These are phyloP conservation scores for Oedothorax gibbosus DNA, from an alignment of 1,140 invertebrate genomes.

Conservation along the genomic window DNA sequence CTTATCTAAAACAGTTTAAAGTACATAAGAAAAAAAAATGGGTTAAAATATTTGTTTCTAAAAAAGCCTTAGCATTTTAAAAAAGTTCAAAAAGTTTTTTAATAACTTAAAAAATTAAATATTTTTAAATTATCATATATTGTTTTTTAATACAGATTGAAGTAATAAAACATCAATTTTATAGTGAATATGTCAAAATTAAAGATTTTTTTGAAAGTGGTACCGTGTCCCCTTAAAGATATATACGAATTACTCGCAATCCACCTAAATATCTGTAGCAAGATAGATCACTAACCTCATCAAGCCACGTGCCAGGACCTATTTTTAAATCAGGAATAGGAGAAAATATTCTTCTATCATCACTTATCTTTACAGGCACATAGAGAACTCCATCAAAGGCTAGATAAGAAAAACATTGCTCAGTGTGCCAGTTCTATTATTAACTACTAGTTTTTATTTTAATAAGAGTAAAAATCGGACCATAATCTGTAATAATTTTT, in stretches of 20 bases:
- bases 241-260: constrained; percentile 25
- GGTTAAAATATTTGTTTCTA: too few species aligned
- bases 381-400: constrained; percentile 52
- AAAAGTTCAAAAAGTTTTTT: too few species aligned
- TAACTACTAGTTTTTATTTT: constrained; percentile 15
- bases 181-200: too few species aligned
- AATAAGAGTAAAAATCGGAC: not conserved
- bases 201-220: too few species aligned
- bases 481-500: not conserved
- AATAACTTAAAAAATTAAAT: too few species aligned
- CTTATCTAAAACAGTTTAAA: too few species aligned
- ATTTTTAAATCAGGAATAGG: constrained; percentile 43
- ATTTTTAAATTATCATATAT: too few species aligned
- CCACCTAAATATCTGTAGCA: constrained; percentile 17
- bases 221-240: too few species aligned
- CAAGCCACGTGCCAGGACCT: constrained; percentile 38
- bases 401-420: constrained; percentile 15
- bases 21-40: too few species aligned
- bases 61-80: too few species aligned
- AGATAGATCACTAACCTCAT: constrained; percentile 54
- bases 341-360: constrained; percentile 33
- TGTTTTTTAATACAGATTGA: too few species aligned
- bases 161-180: too few species aligned
- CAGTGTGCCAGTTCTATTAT: constrained; percentile 36
- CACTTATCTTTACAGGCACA: not conserved